phyloP scores from a whole-genome alignment of 2,113 vertebrate species.

The Phylloscopus whistleri region DNA sequence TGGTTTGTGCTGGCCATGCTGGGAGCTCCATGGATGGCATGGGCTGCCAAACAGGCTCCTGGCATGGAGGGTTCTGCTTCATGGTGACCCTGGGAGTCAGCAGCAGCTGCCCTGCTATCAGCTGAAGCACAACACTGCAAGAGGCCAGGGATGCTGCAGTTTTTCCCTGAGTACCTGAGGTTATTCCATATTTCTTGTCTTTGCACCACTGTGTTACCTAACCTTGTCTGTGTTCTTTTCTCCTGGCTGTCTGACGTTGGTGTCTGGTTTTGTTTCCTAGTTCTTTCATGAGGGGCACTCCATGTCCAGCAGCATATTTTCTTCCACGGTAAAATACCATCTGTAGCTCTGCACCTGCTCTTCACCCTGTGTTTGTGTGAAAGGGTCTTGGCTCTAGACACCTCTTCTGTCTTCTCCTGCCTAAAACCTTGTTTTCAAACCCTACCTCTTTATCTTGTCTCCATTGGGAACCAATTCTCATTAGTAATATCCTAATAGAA shows the following conservation, averaged over 20 bases:
- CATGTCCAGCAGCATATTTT: conserved; percentile 79
- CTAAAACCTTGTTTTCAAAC: neutral
- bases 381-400: neutral
- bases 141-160: neutral
- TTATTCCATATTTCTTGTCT: neutral
- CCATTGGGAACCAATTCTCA: neutral
- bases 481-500: neutral
- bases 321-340: conserved; percentile 81
- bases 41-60: neutral
- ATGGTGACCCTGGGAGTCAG: neutral
- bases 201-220: neutral
- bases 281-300: conserved; percentile 81
- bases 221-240: neutral
- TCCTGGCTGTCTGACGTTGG: neutral
- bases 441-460: neutral
- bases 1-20: neutral
- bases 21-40: neutral
- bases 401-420: neutral
- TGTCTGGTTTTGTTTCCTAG: conserved; percentile 79
- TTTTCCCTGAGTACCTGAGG: neutral
- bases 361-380: neutral
- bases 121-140: neutral
- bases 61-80: rapidly evolving
- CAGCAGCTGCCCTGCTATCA: neutral
- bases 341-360: neutral